Evolutionary conservation across 2,888 invertebrate genomes (phyloP).

Genomic region (Emmelina monodactyla): DNA sequence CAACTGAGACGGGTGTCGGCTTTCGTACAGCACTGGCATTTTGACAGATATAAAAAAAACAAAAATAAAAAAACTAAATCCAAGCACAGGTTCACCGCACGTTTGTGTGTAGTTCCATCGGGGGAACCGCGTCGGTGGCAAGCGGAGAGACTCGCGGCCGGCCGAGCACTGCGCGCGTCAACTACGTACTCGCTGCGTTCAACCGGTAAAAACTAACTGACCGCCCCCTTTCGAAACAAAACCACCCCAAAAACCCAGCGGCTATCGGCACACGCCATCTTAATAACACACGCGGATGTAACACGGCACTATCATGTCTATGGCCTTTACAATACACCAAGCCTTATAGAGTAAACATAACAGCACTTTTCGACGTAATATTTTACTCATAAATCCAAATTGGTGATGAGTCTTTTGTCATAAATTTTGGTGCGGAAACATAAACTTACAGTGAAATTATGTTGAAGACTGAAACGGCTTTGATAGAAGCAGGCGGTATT

Average conservation of each 20-base stretch:
- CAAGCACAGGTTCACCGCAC: conserved; percentile 44
- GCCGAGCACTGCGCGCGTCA: conserved; percentile 53
- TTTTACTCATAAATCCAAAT: no score
- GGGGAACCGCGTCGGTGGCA: not conserved
- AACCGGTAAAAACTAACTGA: conserved; percentile 18
- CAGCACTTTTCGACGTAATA: no score
- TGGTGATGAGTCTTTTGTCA: no score
- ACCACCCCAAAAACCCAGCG: conserved; percentile 38
- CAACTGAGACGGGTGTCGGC: conserved; percentile 40
- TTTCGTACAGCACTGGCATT: conserved; percentile 50
- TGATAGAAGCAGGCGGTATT: no score
- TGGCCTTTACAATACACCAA: no score
- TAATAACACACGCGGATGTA: not conserved
- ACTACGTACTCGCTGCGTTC: conserved; percentile 16
- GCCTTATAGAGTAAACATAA: no score
- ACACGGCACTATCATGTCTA: no score
- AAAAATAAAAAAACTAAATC: no score
- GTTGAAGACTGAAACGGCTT: no score
- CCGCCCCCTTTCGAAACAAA: conserved; percentile 48
- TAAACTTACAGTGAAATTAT: no score
- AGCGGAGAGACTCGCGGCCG: conserved; percentile 46
- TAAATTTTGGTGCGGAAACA: no score
- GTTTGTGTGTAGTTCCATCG: conserved; percentile 29
- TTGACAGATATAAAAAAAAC: conserved; percentile 10
- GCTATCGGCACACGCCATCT: conserved; percentile 28